A percentile compares a stretch with the other conserved stretches of the same genome.
Evolutionary conservation across 2,797 vertebrate species (phyloP).

Genomic region (Hyperoplus lanceolatus): DNA sequence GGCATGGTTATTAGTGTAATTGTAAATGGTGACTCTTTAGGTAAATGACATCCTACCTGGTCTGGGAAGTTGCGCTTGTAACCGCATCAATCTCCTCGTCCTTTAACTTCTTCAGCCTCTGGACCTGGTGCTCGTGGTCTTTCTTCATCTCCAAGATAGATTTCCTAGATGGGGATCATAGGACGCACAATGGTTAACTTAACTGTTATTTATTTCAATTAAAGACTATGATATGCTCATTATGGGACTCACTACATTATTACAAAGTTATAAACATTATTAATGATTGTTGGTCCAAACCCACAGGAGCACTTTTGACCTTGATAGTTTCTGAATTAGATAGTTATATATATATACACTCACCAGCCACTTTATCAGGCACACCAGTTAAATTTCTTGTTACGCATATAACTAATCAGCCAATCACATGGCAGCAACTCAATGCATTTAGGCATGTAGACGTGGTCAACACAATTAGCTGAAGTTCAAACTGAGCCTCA

Average conservation of each 20-base stretch:
- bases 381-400: too few species aligned
- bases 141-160: constrained; percentile 92
- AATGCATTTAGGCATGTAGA: too few species aligned
- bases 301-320: neutral
- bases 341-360: too few species aligned
- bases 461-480: too few species aligned
- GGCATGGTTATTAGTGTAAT: neutral
- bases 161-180: constrained; percentile 71
- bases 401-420: too few species aligned
- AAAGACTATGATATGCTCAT: neutral
- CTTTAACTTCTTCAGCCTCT: constrained; percentile 89
- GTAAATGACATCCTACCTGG: constrained; percentile 81
- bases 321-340: too few species aligned
- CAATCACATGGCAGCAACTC: too few species aligned
- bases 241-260: neutral
- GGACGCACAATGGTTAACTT: neutral
- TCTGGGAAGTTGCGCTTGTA: constrained; percentile 92
- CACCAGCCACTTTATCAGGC: too few species aligned
- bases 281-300: neutral
- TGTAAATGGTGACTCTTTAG: neutral
- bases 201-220: neutral
- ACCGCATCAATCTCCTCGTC: constrained; percentile 93
- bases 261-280: neutral
- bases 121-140: constrained; percentile 92
- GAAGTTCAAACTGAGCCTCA: too few species aligned